phyloP scores from a whole-genome alignment of 1,140 invertebrate genomes.

The Sinonovacula constricta region DNA sequence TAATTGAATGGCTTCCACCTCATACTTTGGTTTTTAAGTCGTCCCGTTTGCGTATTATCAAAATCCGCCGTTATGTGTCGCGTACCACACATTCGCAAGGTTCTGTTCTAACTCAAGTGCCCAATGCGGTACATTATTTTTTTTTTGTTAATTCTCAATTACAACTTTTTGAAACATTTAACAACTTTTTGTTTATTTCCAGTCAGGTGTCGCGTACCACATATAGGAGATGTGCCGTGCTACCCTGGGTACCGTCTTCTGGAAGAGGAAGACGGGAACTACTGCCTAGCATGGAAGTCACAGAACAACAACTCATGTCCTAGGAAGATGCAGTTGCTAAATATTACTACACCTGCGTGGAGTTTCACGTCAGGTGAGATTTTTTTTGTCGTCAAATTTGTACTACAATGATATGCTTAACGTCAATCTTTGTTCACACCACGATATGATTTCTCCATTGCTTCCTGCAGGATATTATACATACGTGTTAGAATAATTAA shows the following conservation, averaged over 20 bases:
- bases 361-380: constrained; percentile 32
- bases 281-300: constrained; percentile 50
- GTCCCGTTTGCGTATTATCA: too few species aligned
- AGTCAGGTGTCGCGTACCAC: constrained; percentile 36
- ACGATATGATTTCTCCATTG: background rate
- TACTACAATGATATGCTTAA: background rate
- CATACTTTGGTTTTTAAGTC: too few species aligned
- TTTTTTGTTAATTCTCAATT: too few species aligned
- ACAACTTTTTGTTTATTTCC: too few species aligned
- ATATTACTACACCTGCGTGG: constrained; percentile 48
- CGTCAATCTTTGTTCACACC: background rate
- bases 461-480: background rate
- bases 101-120: too few species aligned
- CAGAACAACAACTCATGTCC: constrained; percentile 44
- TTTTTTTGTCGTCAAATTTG: background rate
- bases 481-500: background rate
- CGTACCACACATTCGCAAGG: too few species aligned
- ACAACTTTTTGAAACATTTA: too few species aligned
- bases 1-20: too few species aligned
- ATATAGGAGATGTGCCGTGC: constrained; percentile 30
- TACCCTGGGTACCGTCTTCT: constrained; percentile 21
- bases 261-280: constrained; percentile 33
- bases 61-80: too few species aligned
- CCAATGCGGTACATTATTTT: background rate
- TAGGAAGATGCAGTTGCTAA: background rate